Evolutionary conservation across 2,888 invertebrate species (phyloP).

Genomic region (Euproctis similis): DNA sequence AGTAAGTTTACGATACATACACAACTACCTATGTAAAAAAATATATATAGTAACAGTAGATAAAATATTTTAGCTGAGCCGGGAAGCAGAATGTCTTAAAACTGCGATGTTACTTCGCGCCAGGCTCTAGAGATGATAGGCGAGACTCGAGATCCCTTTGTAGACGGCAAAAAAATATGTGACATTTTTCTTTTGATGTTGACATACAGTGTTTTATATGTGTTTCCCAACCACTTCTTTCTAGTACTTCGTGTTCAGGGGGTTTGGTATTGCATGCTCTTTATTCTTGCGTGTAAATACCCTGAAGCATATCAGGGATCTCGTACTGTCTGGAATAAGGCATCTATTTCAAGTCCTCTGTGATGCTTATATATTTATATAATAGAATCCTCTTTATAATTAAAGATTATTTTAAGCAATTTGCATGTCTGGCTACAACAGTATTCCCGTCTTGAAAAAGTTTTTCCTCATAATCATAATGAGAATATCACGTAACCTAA

Average conservation of each 20-base stretch:
- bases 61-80: slow-evolving; percentile 15
- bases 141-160: slow-evolving; percentile 29
- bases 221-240: background rate
- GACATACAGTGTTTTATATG: slow-evolving; percentile 9
- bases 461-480: too few species aligned
- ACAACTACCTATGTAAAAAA: slow-evolving; percentile 8
- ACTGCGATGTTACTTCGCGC: slow-evolving; percentile 25
- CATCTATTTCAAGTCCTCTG: too few species aligned
- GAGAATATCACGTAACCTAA: too few species aligned
- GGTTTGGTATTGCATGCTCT: background rate
- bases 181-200: slow-evolving; percentile 27
- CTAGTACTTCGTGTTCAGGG: background rate
- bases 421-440: too few species aligned
- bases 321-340: too few species aligned
- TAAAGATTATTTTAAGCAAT: too few species aligned
- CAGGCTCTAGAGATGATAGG: slow-evolving; percentile 27
- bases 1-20: slow-evolving; percentile 7
- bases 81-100: slow-evolving; percentile 22
- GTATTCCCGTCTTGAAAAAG: too few species aligned
- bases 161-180: slow-evolving; percentile 27
- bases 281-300: too few species aligned
- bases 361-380: too few species aligned
- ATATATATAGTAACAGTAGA: slow-evolving; percentile 6
- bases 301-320: too few species aligned
- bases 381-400: too few species aligned